Base-by-base conservation (phyloP, 2,797 vertebrate species). In the Rhabdophis nuchalis region DNA sequence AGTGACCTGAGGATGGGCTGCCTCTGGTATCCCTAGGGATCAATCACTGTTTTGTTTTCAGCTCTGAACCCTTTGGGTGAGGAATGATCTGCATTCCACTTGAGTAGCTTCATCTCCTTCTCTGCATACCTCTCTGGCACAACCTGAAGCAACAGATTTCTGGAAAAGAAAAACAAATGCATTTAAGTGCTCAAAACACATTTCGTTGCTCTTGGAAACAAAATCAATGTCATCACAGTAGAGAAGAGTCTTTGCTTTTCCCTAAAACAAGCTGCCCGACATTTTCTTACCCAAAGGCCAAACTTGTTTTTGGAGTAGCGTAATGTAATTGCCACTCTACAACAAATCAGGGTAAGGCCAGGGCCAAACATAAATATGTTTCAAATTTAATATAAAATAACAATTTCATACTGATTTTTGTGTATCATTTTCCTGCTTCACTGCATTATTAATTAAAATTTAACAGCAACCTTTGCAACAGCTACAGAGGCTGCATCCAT, bases 51-150 rank as follows among this genome's bases (percentile, higher is more conserved):
- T 58, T 72, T 27, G 11, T 72, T 54, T 27, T 2, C 36, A 5
- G 20, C 89, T n/a, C 4, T 0, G 32, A 77, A 32, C 9, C 58
- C 29, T 61, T 32, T 72, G 82, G 3, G 77, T 92, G 91, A 90
- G 68, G 89, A 85, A 77, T 91, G 64, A 77, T 89, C 60, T 82
- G 36, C 91, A 90, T 92, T 91, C 93, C 89, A 50, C 18, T 50
- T 2, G 13, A 41, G 20, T 89, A 64, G 61, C 46, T 86, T 86
- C 90, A 53, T 18, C 85, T 8, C 5, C 14, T 10, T 77, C 57
- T 56, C 64, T 54, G 90, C n/a, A 46, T 54, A 12, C 87, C 41
- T 56, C 0, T 0, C 0, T 64, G 57, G 1, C n/a, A 54, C 82
- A 1, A 10, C 8, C 1, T 60, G 46, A 82, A 87, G 13, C 16